phyloP scores from a whole-genome alignment of 1,140 invertebrate genomes.

The Chlorops oryzae region DNA sequence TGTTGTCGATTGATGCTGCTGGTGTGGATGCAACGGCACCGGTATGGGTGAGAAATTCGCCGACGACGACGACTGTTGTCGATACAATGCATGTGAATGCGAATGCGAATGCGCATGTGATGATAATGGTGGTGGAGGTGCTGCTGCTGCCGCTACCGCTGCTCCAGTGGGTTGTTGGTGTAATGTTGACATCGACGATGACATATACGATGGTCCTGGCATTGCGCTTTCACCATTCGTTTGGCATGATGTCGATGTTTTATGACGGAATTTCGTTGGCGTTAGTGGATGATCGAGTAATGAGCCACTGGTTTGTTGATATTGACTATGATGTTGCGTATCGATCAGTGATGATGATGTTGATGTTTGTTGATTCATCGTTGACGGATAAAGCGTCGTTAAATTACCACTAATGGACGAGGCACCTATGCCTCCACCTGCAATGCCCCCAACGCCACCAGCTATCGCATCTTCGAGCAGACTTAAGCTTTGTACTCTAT shows the following conservation, averaged over 20 bases:
- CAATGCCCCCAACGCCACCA: slow-evolving; percentile 14
- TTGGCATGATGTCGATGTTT: slow-evolving; percentile 38
- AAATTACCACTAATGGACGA: slow-evolving; percentile 39
- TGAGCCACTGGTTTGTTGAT: slow-evolving; percentile 43
- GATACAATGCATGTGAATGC: slow-evolving; percentile 24
- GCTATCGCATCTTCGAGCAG: slow-evolving; percentile 35
- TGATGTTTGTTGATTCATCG: slow-evolving; percentile 44
- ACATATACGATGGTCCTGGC: slow-evolving; percentile 14
- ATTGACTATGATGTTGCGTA: slow-evolving; percentile 44
- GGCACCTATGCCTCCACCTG: slow-evolving; percentile 22
- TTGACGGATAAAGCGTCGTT: slow-evolving; percentile 42
- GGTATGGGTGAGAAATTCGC: slow-evolving; percentile 43
- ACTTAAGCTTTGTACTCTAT: slow-evolving; percentile 42
- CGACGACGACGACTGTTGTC: slow-evolving; percentile 44
- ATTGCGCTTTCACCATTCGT: slow-evolving; percentile 18
- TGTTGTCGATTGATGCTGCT: slow-evolving; percentile 42
- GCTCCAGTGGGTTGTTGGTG: slow-evolving; percentile 17
- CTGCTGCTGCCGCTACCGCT: slow-evolving; percentile 7
- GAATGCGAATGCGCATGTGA: slow-evolving; percentile 10
- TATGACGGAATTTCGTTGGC: slow-evolving; percentile 43
- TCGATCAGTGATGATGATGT: slow-evolving; percentile 45
- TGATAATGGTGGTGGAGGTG: slow-evolving; percentile 3
- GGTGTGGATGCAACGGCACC: slow-evolving; percentile 35
- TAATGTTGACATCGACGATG: slow-evolving; percentile 29
- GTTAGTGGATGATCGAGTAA: slow-evolving; percentile 43